phyloP scores from a whole-genome alignment of 92 coral and sea anemone genomes.

The Zoanthus solanderi region DNA sequence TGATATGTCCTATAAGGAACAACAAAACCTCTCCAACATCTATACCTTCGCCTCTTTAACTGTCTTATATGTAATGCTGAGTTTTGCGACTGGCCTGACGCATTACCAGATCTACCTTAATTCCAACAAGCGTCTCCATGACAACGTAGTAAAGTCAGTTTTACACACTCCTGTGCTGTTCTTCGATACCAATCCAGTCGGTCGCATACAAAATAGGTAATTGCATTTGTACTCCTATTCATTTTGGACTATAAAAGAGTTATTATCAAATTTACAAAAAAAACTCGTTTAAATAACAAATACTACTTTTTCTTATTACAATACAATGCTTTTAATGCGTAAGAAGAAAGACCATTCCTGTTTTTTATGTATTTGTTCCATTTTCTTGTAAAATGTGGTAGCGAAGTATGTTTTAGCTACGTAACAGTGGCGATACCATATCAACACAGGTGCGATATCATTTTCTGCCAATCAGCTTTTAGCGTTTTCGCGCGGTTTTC shows the following conservation, averaged over 20 bases:
- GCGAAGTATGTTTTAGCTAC: too few species aligned
- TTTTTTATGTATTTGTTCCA: too few species aligned
- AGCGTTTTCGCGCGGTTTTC: too few species aligned
- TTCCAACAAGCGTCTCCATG: conserved; percentile 41
- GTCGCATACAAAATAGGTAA: conserved; percentile 47
- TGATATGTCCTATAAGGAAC: conserved; percentile 25
- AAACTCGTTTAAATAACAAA: neutral
- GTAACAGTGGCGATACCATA: too few species aligned
- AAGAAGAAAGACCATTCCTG: too few species aligned
- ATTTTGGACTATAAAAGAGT: neutral
- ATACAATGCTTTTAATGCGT: too few species aligned
- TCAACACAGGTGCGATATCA: too few species aligned
- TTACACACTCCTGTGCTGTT: conserved; percentile 25
- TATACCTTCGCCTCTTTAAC: conserved; percentile 15
- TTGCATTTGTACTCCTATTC: neutral
- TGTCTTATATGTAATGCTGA: conserved; percentile 28
- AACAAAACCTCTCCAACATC: conserved; percentile 24
- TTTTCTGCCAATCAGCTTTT: too few species aligned
- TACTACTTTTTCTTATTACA: neutral
- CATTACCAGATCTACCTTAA: conserved; percentile 35
- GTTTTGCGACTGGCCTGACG: conserved; percentile 14
- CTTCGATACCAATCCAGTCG: conserved; percentile 49
- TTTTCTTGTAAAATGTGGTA: too few species aligned
- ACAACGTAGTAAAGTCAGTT: conserved; percentile 17
- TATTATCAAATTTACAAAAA: too few species aligned